Conservation (phyloP, 2,888 invertebrate genomes). For the Linnaemya vulpina region DNA sequence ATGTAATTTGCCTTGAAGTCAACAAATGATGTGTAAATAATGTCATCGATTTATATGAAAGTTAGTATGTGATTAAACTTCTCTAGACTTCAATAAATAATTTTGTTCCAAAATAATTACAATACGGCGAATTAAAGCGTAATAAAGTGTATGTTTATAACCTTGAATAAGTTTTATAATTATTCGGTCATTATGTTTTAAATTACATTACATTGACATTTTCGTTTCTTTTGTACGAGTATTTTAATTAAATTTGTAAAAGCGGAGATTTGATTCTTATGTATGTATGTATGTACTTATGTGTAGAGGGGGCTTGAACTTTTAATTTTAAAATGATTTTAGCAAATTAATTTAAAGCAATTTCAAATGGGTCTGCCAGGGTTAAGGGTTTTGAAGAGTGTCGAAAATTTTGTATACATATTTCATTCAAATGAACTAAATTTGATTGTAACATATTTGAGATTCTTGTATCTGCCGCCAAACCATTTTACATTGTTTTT, state of each 20-base stretch:
- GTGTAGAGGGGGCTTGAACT: conserved; percentile 8
- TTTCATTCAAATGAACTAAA: not conserved
- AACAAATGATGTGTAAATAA: conserved; percentile 62
- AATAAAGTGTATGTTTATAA: conserved; percentile 23
- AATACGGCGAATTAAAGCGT: conserved; percentile 1
- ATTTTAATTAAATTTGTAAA: conserved; percentile 16
- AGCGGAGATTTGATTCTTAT: too few relatives aligned
- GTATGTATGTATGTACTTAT: too few relatives aligned
- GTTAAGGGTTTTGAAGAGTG: too few relatives aligned
- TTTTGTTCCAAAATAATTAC: conserved; percentile 33
- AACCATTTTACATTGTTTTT: not conserved
- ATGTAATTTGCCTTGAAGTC: conserved; percentile 59
- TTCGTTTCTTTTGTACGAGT: not conserved
- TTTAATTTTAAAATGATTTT: not conserved
- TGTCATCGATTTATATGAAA: conserved; percentile 55
- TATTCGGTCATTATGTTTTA: conserved; percentile 9
- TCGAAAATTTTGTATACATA: not conserved
- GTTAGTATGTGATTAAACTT: not conserved
- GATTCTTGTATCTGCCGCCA: not conserved
- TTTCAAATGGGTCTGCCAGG: not conserved
- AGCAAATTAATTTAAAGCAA: not conserved
- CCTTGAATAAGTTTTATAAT: conserved; percentile 40
- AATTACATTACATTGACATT: not conserved
- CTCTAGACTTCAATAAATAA: not conserved
- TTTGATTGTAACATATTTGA: not conserved